Conservation (phyloP, 2,113 vertebrate genomes). For the Xenopus laevis region DNA sequence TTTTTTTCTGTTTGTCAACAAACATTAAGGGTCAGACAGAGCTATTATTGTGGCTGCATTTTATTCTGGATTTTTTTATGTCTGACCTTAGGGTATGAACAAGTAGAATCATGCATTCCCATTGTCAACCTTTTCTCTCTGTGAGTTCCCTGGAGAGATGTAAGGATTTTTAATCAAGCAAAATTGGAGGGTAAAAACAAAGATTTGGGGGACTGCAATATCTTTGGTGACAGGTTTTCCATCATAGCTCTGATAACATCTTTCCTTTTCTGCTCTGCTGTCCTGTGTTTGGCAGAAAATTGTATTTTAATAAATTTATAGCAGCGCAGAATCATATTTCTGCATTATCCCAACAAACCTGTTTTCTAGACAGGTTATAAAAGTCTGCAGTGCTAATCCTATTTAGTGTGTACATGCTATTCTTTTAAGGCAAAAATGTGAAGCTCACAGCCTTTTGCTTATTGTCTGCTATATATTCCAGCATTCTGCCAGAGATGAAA, state of each 20-base stretch:
- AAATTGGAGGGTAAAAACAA: constrained; percentile 27
- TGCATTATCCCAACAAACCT: constrained; percentile 35
- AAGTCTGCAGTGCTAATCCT: constrained; percentile 12
- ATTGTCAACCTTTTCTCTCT: constrained; percentile 52
- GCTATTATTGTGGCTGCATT: constrained; percentile 48
- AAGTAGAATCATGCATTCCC: constrained; percentile 46
- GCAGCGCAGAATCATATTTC: constrained; percentile 29
- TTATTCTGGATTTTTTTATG: constrained; percentile 60
- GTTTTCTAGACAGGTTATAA: constrained; percentile 35
- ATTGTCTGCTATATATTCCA: not conserved
- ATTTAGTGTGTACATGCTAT: constrained; percentile 12
- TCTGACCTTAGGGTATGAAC: constrained; percentile 54
- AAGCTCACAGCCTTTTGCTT: not conserved
- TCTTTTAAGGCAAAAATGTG: not conserved
- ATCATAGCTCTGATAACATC: constrained; percentile 40
- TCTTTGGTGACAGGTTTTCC: constrained; percentile 46
- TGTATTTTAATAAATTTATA: constrained; percentile 45
- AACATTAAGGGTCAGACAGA: constrained; percentile 51
- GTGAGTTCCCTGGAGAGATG: constrained; percentile 53
- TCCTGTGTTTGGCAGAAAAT: constrained; percentile 37
- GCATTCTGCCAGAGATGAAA: too few relatives aligned
- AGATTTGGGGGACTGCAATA: constrained; percentile 43
- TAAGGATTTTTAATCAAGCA: constrained; percentile 50
- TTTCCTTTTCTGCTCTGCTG: constrained; percentile 32
- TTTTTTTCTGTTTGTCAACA: constrained; percentile 49